Evolutionary conservation across 2,888 invertebrate genomes (phyloP), one percentile per base, ranked within the genome.

Genomic region (Scaptomyza cyrtandrae): DNA sequence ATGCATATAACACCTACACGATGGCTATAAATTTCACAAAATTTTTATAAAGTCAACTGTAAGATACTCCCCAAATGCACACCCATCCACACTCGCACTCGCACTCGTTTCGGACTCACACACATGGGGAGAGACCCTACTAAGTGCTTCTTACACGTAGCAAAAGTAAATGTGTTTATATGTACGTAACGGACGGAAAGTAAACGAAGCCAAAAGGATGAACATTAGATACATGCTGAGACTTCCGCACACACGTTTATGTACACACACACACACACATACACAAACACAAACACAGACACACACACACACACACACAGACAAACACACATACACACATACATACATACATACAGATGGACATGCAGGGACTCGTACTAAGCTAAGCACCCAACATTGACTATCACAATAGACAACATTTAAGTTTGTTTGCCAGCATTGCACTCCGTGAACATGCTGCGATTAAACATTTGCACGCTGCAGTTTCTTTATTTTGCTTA

Each of bases 21-120:
- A 41, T 76, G 69, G 78, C 82, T 82, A 78, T 84, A 84, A 75
- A 84, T 85, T 82, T 82, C 67, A 78, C 70, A 75, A 82, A 85
- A 72, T 85, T 87, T 85, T 76, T 87, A 78, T 85, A 86, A 87
- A 86, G 88, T 87, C 80, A 86, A 86, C 88, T 85, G 60, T 56
- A 13, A 66, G 46, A 78, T 49, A 73, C 52, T 59, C 44, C 31
- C 56, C n/a, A 71, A 35, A 53, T 44, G 58, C 33, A 62, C 58
- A 65, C 43, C 19, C 45, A 50, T 33, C 46, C 48, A 27, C 33
- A 54, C 41, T 44, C 39, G 37, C 13, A 27, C 14, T 39, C 2
- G 39, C 24, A 52, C 5, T 4, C 13, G 35, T n/a, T n/a, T n/a
- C n/a, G n/a, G n/a, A n/a, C n/a, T n/a, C n/a, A n/a, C 35, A 31